phyloP scores from a whole-genome alignment of 2,797 vertebrate genomes.

The Natrix natrix region DNA sequence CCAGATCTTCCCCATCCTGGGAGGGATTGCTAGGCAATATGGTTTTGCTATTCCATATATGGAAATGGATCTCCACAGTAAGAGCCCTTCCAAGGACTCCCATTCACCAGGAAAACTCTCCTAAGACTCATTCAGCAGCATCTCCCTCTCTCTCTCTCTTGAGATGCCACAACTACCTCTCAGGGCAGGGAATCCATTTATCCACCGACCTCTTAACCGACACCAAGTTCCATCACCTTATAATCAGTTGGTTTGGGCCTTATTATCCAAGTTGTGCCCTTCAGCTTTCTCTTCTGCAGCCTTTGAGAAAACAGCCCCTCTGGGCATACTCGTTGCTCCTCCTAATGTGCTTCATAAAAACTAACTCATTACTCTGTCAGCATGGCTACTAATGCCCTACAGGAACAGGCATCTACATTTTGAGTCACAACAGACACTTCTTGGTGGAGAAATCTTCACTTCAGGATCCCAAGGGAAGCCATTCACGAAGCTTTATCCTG shows the following conservation, averaged over 20 bases:
- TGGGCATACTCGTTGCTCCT: neutral
- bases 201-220: slow-evolving; percentile 6
- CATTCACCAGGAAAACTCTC: neutral
- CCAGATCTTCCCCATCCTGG: neutral
- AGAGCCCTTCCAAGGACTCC: neutral
- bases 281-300: slow-evolving; percentile 9
- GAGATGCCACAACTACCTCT: slow-evolving; percentile 32
- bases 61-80: neutral
- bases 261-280: slow-evolving; percentile 15
- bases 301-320: neutral
- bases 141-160: slow-evolving; percentile 13
- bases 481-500: neutral
- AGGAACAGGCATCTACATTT: neutral
- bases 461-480: neutral
- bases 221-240: slow-evolving; percentile 7
- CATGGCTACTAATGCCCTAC: neutral
- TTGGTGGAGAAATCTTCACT: slow-evolving; percentile 19
- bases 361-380: neutral
- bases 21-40: neutral
- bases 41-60: neutral
- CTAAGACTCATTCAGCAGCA: slow-evolving; percentile 2
- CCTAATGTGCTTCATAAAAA: slow-evolving; percentile 2
- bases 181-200: slow-evolving; percentile 7
- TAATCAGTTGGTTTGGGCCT: neutral
- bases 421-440: neutral